phyloP scores from a whole-genome alignment of 2,888 invertebrate species.

The Galerucella pusilla region DNA sequence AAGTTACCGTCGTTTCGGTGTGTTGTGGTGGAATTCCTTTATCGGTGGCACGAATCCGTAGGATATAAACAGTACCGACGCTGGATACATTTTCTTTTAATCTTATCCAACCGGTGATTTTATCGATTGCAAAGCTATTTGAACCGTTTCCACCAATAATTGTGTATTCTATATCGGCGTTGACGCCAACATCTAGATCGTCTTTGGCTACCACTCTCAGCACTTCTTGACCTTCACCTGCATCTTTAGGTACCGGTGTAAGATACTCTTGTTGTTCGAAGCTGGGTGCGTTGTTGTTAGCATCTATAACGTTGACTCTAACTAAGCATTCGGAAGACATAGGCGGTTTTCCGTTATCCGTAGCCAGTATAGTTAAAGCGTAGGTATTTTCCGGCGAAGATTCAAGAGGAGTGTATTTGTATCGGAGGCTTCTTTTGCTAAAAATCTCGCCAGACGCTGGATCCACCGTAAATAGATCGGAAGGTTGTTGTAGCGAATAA shows the following conservation, averaged over 20 bases:
- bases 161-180: slow-evolving; percentile 87
- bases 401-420: slow-evolving; percentile 84
- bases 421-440: slow-evolving; percentile 83
- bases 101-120: slow-evolving; percentile 83
- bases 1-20: slow-evolving; percentile 77
- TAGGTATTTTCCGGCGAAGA: slow-evolving; percentile 91
- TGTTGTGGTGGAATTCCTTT: slow-evolving; percentile 88
- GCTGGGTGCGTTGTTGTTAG: slow-evolving; percentile 90
- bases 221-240: slow-evolving; percentile 76
- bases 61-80: slow-evolving; percentile 73
- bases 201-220: slow-evolving; percentile 81
- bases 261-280: slow-evolving; percentile 81
- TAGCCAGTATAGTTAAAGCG: slow-evolving; percentile 88
- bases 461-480: slow-evolving; percentile 91
- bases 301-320: slow-evolving; percentile 89
- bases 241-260: slow-evolving; percentile 84
- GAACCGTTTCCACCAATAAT: slow-evolving; percentile 82
- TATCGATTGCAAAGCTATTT: slow-evolving; percentile 78
- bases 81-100: slow-evolving; percentile 72
- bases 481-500: slow-evolving; percentile 88
- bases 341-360: slow-evolving; percentile 95
- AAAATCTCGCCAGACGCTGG: slow-evolving; percentile 93
- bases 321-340: slow-evolving; percentile 90
- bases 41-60: slow-evolving; percentile 83
- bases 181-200: slow-evolving; percentile 85